Conservation (phyloP, 2,797 vertebrate species). For the Cygnus olor region DNA sequence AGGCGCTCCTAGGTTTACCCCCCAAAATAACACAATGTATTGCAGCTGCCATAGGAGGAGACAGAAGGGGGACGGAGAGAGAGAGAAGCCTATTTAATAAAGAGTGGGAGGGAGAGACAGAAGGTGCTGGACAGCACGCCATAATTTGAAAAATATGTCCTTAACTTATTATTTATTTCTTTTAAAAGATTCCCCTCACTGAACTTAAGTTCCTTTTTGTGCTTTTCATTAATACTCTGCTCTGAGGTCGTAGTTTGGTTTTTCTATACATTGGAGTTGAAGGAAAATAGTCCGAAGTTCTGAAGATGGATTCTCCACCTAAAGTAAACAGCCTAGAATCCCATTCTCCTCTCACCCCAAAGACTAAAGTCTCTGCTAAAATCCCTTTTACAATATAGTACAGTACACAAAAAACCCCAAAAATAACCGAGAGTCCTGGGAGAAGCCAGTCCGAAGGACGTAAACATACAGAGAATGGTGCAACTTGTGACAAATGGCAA, state of each 20-base stretch:
- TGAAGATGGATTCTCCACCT: constrained; percentile 92
- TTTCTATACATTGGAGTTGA: constrained; percentile 99
- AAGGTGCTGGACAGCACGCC: constrained; percentile 79
- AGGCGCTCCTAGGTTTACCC: constrained; percentile 76
- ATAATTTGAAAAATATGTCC: constrained; percentile 82
- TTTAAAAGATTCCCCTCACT: constrained; percentile 82
- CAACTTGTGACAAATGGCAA: constrained; percentile 93
- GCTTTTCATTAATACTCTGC: constrained; percentile 99
- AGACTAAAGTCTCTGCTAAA: constrained; percentile 99
- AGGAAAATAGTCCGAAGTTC: constrained; percentile 90
- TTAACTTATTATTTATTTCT: constrained; percentile 79
- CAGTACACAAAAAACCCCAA: constrained; percentile 89
- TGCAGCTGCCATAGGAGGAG: constrained; percentile 80
- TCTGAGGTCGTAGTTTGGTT: constrained; percentile 99
- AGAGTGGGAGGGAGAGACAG: constrained; percentile 78
- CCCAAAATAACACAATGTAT: constrained; percentile 77
- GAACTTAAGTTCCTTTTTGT: constrained; percentile 99
- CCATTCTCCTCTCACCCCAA: constrained; percentile 87
- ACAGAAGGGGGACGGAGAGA: constrained; percentile 65
- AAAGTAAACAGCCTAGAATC: constrained; percentile 96
- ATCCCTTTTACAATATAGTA: constrained; percentile 99
- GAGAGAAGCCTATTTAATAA: constrained; percentile 73
- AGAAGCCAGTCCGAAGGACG: constrained; percentile 90
- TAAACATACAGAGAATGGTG: constrained; percentile 97
- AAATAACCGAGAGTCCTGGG: constrained; percentile 85